A percentile compares a stretch with the other conserved stretches of the same genome.
Evolutionary conservation across 2,888 invertebrate genomes (phyloP).

Genomic region (Helicoverpa assulta): DNA sequence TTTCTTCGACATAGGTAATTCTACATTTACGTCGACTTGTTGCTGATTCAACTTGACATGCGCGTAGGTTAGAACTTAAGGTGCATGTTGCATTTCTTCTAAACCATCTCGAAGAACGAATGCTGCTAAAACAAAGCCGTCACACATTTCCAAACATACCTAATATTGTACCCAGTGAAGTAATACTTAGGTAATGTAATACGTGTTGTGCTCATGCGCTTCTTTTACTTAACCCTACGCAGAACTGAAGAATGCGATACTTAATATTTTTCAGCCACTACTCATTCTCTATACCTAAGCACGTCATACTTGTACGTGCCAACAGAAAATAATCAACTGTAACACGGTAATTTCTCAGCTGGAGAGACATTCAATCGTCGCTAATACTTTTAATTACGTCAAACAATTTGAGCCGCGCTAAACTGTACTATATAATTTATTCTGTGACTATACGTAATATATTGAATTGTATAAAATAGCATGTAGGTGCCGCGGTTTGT

Average conservation of each 20-base stretch:
- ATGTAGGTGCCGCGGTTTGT: constrained; percentile 61
- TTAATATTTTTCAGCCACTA: constrained; percentile 29
- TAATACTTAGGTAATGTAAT: background rate
- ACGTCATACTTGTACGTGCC: constrained; percentile 22
- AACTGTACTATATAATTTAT: constrained; percentile 30
- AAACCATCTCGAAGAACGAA: constrained; percentile 23
- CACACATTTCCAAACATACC: background rate
- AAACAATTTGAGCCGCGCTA: constrained; percentile 44
- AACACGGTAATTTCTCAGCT: constrained; percentile 6
- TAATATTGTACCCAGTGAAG: background rate
- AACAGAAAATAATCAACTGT: constrained; percentile 15
- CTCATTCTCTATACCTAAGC: constrained; percentile 9
- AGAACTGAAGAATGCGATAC: constrained; percentile 40
- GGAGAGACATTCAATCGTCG: constrained; percentile 13
- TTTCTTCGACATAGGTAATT: constrained; percentile 30
- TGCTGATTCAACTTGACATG: constrained; percentile 28
- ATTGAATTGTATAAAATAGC: constrained; percentile 59
- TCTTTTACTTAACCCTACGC: constrained; percentile 24
- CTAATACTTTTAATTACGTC: constrained; percentile 21
- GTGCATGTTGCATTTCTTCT: constrained; percentile 11
- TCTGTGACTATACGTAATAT: constrained; percentile 57
- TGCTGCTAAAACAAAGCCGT: constrained; percentile 7
- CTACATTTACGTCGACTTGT: constrained; percentile 25
- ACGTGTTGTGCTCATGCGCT: constrained; percentile 8
- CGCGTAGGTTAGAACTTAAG: constrained; percentile 27